Evolutionary conservation across 2,888 invertebrate genomes (phyloP).

Genomic region (Agriopis leucophaearia): DNA sequence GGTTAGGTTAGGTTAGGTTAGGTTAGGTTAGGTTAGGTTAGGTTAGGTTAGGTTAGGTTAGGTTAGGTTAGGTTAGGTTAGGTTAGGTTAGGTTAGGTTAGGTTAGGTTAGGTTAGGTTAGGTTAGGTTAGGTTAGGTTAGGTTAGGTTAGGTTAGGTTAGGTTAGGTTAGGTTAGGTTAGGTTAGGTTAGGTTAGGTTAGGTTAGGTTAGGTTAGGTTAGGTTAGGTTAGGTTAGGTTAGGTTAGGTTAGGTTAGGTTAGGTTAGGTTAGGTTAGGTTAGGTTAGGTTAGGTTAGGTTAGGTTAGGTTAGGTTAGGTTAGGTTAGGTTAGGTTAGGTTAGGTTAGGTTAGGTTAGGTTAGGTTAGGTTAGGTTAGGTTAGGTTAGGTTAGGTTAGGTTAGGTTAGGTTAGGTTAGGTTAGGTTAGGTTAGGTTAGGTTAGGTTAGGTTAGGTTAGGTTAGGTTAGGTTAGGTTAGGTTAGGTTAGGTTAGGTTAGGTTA

Average conservation of each 20-base stretch:
- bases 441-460: conserved; percentile 15
- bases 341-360: not conserved
- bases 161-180: conserved; percentile 23
- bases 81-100: conserved; percentile 26
- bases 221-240: conserved; percentile 23
- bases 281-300: not conserved
- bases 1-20: conserved; percentile 27
- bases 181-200: conserved; percentile 23
- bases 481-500: conserved; percentile 12
- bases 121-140: conserved; percentile 26
- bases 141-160: conserved; percentile 26
- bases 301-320: not conserved
- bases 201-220: conserved; percentile 23
- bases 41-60: conserved; percentile 27
- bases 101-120: conserved; percentile 26
- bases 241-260: conserved; percentile 19
- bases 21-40: conserved; percentile 27
- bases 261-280: not conserved
- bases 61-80: conserved; percentile 27
- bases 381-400: conserved; percentile 14
- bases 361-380: conserved; percentile 8
- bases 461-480: conserved; percentile 14
- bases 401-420: conserved; percentile 15
- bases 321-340: not conserved
- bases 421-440: conserved; percentile 15